phyloP scores from a whole-genome alignment of 2,888 invertebrate genomes.

The Tachina fera region DNA sequence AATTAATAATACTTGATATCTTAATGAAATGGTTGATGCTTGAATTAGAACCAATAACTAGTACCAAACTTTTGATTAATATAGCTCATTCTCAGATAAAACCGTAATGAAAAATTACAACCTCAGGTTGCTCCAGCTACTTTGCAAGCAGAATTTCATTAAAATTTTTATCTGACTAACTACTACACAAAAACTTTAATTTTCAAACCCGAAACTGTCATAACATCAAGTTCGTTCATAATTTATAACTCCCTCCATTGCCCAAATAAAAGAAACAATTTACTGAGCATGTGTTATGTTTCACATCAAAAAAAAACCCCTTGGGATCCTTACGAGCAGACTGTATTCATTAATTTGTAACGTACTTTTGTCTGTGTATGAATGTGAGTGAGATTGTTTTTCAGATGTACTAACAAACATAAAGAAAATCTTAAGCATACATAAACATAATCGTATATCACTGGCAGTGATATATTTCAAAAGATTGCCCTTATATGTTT shows the following conservation, averaged over 20 bases:
- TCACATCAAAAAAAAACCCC: constrained; percentile 40
- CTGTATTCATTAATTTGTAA: constrained; percentile 45
- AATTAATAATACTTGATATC: too few relatives aligned
- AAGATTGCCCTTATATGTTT: constrained; percentile 46
- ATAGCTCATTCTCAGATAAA: too few relatives aligned
- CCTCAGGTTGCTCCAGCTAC: too few relatives aligned
- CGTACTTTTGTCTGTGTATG: not conserved
- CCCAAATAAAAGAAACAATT: constrained; percentile 13
- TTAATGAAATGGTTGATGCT: too few relatives aligned
- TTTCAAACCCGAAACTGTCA: too few relatives aligned
- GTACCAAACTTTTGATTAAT: too few relatives aligned
- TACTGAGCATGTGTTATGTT: constrained; percentile 52
- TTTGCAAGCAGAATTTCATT: too few relatives aligned
- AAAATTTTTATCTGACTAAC: too few relatives aligned
- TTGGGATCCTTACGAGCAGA: constrained; percentile 55
- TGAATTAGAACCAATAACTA: too few relatives aligned
- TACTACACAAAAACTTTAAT: too few relatives aligned
- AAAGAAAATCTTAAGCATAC: not conserved
- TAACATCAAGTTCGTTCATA: too few relatives aligned
- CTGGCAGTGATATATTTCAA: constrained; percentile 40
- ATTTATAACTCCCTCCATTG: not conserved
- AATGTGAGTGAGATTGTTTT: not conserved
- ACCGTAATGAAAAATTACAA: too few relatives aligned
- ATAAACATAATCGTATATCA: not conserved
- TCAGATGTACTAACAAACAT: not conserved